These are phyloP conservation scores for Adela reaumurella DNA, from an alignment of 2,888 invertebrate genomes.

Conservation along the genomic window DNA sequence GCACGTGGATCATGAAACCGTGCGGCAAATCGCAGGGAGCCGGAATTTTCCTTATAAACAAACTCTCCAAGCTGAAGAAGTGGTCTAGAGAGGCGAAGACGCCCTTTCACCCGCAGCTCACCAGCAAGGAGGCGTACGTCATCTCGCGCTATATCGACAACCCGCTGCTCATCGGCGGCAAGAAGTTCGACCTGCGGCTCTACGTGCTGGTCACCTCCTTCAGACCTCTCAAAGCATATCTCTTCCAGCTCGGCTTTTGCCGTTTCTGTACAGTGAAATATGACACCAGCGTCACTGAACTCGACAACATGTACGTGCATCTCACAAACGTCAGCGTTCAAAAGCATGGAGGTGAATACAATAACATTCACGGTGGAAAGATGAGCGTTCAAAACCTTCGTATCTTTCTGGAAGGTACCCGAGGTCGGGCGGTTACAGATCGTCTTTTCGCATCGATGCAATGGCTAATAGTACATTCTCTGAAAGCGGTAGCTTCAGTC, in stretches of 20 bases:
- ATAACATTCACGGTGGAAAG: constrained; percentile 91
- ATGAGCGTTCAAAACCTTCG: constrained; percentile 89
- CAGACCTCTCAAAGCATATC: constrained; percentile 87
- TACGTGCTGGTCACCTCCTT: constrained; percentile 93
- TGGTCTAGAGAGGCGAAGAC: constrained; percentile 87
- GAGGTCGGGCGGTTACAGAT: constrained; percentile 85
- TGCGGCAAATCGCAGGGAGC: constrained; percentile 92
- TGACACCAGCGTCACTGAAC: constrained; percentile 80
- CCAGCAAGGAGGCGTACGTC: constrained; percentile 89
- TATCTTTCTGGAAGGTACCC: constrained; percentile 85
- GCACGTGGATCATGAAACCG: constrained; percentile 98
- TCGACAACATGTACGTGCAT: constrained; percentile 93
- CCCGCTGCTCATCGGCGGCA: constrained; percentile 90
- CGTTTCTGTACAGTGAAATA: constrained; percentile 96
- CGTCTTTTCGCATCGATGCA: constrained; percentile 84
- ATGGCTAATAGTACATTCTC: constrained; percentile 87
- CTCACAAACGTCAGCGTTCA: constrained; percentile 97
- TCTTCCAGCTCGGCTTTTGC: constrained; percentile 90
- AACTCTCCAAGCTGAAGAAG: constrained; percentile 87
- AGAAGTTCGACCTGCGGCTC: constrained; percentile 90
- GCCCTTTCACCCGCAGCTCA: constrained; percentile 77
- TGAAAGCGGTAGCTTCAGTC: constrained; percentile 88
- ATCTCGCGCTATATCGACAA: constrained; percentile 97
- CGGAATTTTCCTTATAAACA: constrained; percentile 95
- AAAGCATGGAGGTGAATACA: constrained; percentile 94